Evolutionary conservation across 1,140 invertebrate genomes (phyloP), one percentile per base, ranked within the genome.

Genomic region (Yoshiicerus persimilis): DNA sequence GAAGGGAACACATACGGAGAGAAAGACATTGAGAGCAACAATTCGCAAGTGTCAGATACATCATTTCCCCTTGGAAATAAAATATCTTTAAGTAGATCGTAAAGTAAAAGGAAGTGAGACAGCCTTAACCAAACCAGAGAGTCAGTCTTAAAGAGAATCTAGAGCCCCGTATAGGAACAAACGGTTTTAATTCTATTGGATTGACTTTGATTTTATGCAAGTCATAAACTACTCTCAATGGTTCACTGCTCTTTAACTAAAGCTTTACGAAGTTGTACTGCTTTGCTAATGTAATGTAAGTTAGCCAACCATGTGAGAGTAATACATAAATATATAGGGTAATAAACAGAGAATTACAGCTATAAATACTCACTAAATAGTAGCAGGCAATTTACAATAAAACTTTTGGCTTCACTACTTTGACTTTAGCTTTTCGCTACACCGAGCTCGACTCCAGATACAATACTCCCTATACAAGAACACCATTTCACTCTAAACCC

Each of bases 191-290:
- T 80, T 80, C 75, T 80, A 80, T 80, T 80, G 75, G 75, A 80
- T 80, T 80, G 75, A 80, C 75, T 80, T 80, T 80, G 75, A 80
- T 80, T 80, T 80, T 80, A 80, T 80, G 75, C 75, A 80, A 80
- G 75, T 80, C 75, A 38, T 80, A 80, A 80, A 80, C 75, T 36
- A 80, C 75, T 80, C 32, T n/a, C 30, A 80, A 80, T 80, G 75
- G 75, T 80, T 80, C 75, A 80, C 75, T 80, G 75, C 75, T 80
- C 75, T 80, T 80, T 80, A 80, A 80, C 75, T 34, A 80, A 80
- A 80, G 75, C 75, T 80, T 34, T 80, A 32, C 16, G 30, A 32
- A 80, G 75, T 80, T 80, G 34, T 80, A 30, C 27, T 80, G 16
- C 32, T 30, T 23, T n/a, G 34, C 75, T 80, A 34, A 80, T 38